These are phyloP conservation scores for Drosophila rhopaloa DNA, from an alignment of 1,140 invertebrate genomes.

Conservation along the genomic window DNA sequence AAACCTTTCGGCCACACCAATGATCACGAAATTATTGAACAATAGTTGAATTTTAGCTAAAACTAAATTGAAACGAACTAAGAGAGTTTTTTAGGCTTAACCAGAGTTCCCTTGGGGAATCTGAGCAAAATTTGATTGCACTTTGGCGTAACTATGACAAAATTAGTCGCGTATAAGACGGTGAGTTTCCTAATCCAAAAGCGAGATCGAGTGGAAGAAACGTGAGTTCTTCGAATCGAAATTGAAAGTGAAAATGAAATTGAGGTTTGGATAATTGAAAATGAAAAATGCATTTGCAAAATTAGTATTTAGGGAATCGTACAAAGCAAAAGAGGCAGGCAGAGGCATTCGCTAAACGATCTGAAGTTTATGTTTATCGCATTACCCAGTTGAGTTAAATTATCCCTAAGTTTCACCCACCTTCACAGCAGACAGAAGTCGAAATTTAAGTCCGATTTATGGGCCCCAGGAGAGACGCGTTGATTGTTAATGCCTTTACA, in stretches of 20 bases:
- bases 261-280: slow-evolving; percentile 40
- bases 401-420: slow-evolving; percentile 29
- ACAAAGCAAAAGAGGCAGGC: slow-evolving; percentile 43
- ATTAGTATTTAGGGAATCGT: slow-evolving; percentile 57
- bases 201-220: slow-evolving; percentile 25
- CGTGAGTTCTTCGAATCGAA: slow-evolving; percentile 28
- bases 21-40: slow-evolving; percentile 71
- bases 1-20: slow-evolving; percentile 74
- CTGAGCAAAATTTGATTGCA: slow-evolving; percentile 57
- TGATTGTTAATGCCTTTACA: slow-evolving; percentile 83
- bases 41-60: slow-evolving; percentile 84
- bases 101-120: slow-evolving; percentile 16
- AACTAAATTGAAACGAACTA: slow-evolving; percentile 68
- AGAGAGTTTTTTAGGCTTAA: slow-evolving; percentile 58
- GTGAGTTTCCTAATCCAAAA: slow-evolving; percentile 81
- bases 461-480: slow-evolving; percentile 58
- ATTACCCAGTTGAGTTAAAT: slow-evolving; percentile 38
- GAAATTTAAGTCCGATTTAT: slow-evolving; percentile 59
- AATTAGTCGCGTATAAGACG: slow-evolving; percentile 74
- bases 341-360: slow-evolving; percentile 46
- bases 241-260: slow-evolving; percentile 47
- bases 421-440: slow-evolving; percentile 51
- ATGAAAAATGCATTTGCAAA: slow-evolving; percentile 39
- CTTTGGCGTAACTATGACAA: slow-evolving; percentile 73
- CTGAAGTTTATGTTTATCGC: slow-evolving; percentile 48